These are phyloP conservation scores for Panulirus ornatus DNA, from an alignment of 1,140 invertebrate genomes.

Conservation along the genomic window DNA sequence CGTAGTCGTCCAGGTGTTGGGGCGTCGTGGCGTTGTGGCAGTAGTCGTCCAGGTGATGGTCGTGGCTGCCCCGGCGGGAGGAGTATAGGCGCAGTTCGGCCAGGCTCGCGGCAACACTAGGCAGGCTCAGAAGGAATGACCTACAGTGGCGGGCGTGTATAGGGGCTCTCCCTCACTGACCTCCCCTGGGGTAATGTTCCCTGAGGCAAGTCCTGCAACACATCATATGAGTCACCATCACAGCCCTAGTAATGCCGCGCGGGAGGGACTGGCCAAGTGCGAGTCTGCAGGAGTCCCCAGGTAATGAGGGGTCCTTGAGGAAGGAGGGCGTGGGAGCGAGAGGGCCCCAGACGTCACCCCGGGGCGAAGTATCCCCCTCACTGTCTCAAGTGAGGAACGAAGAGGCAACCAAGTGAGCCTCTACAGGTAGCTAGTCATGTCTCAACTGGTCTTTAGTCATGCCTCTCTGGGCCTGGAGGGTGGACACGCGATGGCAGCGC, in stretches of 20 bases:
- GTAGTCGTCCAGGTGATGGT: background rate
- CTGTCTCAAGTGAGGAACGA: slow-evolving; percentile 55
- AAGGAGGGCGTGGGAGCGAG: background rate
- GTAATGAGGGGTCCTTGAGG: background rate
- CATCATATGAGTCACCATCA: background rate
- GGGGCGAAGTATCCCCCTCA: background rate
- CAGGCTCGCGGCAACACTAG: background rate
- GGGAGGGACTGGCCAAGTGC: background rate
- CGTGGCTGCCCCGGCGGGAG: background rate
- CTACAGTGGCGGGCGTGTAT: too few species aligned
- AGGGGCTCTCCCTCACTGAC: too few species aligned
- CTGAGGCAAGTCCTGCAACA: too few species aligned
- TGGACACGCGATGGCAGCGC: background rate
- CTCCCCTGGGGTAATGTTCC: too few species aligned
- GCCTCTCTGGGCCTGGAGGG: background rate
- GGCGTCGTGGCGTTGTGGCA: background rate
- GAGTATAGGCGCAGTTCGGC: background rate
- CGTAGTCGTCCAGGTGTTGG: background rate
- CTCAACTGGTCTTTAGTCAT: slow-evolving; percentile 45
- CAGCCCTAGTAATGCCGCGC: too few species aligned
- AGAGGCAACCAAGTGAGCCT: slow-evolving; percentile 53
- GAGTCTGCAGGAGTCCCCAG: background rate
- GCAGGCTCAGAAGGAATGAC: too few species aligned
- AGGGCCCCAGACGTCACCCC: background rate
- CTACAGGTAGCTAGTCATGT: slow-evolving; percentile 51